Conservation (phyloP, 2,888 invertebrate genomes). For the Acanthoscelides obtectus region DNA sequence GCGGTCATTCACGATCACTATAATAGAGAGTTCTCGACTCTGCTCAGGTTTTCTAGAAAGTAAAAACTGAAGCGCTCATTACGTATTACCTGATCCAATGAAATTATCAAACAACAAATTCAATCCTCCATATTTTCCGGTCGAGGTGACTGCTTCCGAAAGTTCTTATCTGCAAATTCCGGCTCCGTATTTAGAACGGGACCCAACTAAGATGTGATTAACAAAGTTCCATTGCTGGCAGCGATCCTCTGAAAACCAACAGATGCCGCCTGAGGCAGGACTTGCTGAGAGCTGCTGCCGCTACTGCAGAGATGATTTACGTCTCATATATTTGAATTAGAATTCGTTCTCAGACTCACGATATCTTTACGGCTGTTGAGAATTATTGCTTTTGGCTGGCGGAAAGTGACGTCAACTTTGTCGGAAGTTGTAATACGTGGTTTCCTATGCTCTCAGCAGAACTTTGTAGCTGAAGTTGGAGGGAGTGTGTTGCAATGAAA, state of each 20-base stretch:
- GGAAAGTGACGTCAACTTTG: not conserved
- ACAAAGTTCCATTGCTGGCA: constrained; percentile 33
- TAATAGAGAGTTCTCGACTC: too few relatives aligned
- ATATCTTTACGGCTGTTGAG: not conserved
- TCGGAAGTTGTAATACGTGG: not conserved
- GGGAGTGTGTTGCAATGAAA: not conserved
- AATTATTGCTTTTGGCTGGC: not conserved
- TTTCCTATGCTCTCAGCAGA: not conserved
- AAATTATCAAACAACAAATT: not conserved
- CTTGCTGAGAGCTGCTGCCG: constrained; percentile 10
- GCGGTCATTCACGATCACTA: too few relatives aligned
- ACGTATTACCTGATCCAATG: too few relatives aligned
- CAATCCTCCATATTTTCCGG: not conserved
- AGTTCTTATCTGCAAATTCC: not conserved
- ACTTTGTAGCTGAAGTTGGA: not conserved
- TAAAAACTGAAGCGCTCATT: too few relatives aligned
- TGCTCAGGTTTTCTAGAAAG: too few relatives aligned
- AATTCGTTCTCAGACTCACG: constrained; percentile 22
- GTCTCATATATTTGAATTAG: constrained; percentile 31
- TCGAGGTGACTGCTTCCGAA: not conserved
- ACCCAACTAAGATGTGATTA: constrained; percentile 31
- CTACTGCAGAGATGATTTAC: constrained; percentile 38
- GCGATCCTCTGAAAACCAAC: constrained; percentile 36
- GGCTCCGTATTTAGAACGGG: not conserved
- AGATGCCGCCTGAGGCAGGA: constrained; percentile 26